Conservation (phyloP, 2,888 invertebrate genomes). For the Fabriciana adippe region DNA sequence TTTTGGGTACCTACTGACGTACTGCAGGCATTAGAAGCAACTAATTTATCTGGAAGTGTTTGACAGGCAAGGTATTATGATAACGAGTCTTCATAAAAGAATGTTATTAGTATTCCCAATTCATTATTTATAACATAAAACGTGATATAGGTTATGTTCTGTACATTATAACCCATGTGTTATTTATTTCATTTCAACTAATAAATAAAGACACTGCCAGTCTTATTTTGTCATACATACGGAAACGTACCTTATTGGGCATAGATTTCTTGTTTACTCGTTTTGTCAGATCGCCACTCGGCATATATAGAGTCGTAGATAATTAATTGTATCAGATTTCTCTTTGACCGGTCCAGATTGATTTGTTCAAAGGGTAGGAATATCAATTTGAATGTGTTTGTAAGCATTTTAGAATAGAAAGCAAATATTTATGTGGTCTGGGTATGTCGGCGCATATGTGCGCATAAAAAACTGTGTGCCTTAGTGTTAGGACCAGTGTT, state of each 20-base stretch:
- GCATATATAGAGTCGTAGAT: conserved; percentile 31
- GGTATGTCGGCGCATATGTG: conserved; percentile 61
- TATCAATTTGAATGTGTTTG: conserved; percentile 65
- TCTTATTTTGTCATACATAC: not conserved
- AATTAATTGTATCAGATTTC: conserved; percentile 46
- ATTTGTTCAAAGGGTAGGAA: conserved; percentile 52
- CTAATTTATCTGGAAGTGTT: conserved; percentile 74
- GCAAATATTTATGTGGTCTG: conserved; percentile 78
- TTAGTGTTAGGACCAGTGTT: conserved; percentile 68
- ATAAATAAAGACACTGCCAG: too few relatives aligned
- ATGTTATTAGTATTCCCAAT: conserved; percentile 46
- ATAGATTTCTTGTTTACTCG: conserved; percentile 3
- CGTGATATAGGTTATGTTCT: not conserved
- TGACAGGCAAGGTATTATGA: conserved; percentile 69
- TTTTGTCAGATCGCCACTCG: not conserved
- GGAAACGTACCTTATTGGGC: not conserved
- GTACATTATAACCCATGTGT: not conserved
- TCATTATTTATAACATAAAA: conserved; percentile 16
- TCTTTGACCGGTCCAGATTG: conserved; percentile 49
- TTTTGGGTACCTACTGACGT: conserved; percentile 62
- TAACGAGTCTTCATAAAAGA: conserved; percentile 58
- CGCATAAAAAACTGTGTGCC: conserved; percentile 71
- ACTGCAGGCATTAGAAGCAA: conserved; percentile 61
- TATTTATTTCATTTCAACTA: too few relatives aligned
- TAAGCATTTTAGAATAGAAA: conserved; percentile 77